Conservation (phyloP, 1,140 invertebrate species). For the Zaprionus gabonicus region DNA sequence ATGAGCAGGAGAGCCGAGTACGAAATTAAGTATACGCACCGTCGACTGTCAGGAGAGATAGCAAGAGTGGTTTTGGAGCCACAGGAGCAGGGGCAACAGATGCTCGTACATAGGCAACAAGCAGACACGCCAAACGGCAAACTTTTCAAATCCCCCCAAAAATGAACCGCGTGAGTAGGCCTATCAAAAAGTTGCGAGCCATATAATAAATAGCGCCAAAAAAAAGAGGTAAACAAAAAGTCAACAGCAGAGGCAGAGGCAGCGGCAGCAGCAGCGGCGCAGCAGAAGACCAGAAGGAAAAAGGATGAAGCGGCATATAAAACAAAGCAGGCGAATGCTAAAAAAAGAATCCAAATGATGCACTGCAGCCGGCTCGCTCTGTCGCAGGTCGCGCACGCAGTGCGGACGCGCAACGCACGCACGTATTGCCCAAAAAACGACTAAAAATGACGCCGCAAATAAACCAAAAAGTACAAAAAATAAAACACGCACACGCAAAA, state of each 20-base stretch:
- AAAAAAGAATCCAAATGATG: slow-evolving; percentile 43
- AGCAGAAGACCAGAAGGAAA: slow-evolving; percentile 6
- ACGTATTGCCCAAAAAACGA: slow-evolving; percentile 55
- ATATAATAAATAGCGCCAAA: slow-evolving; percentile 74
- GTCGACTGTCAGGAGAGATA: slow-evolving; percentile 5
- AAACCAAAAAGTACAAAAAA: slow-evolving; percentile 25
- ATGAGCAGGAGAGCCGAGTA: slow-evolving; percentile 50
- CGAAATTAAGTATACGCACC: slow-evolving; percentile 74
- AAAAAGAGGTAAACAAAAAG: slow-evolving; percentile 31
- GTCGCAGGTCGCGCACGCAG: slow-evolving; percentile 20
- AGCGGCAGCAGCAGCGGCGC: neutral
- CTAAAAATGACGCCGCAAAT: slow-evolving; percentile 25
- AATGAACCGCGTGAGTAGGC: slow-evolving; percentile 73
- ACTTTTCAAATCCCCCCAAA: slow-evolving; percentile 75
- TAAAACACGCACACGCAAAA: slow-evolving; percentile 24
- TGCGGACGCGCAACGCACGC: slow-evolving; percentile 33
- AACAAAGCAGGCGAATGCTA: slow-evolving; percentile 49
- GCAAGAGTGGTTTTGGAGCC: neutral
- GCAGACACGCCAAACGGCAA: slow-evolving; percentile 44
- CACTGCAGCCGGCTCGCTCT: slow-evolving; percentile 68
- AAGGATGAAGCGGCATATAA: slow-evolving; percentile 31
- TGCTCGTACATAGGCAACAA: slow-evolving; percentile 9
- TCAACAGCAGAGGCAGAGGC: slow-evolving; percentile 5
- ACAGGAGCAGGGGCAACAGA: neutral
- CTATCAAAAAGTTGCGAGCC: slow-evolving; percentile 79